Evolutionary conservation across 92 coral and sea anemone species (phyloP).

Genomic region (Heteractis magnifica): DNA sequence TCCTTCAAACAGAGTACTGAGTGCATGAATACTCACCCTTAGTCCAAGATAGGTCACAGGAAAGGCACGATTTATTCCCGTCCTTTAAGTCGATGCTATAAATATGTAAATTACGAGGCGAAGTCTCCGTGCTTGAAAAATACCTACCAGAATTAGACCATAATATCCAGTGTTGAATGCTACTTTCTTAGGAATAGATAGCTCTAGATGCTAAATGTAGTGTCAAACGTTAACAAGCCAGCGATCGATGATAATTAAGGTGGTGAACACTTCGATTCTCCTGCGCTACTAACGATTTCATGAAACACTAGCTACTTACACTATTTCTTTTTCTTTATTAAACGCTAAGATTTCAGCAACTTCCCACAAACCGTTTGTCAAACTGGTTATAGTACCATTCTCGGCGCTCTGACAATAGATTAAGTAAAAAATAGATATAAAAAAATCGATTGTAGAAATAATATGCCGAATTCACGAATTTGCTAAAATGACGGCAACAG

Average conservation of each 20-base stretch:
- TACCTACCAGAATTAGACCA: not conserved
- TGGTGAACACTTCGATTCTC: too few species aligned
- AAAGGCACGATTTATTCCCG: conserved; percentile 36
- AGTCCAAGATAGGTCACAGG: conserved; percentile 58
- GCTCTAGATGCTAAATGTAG: too few species aligned
- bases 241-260: too few species aligned
- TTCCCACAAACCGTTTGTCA: conserved; percentile 90
- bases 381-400: conserved; percentile 31
- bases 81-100: conserved; percentile 56
- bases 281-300: not conserved
- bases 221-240: too few species aligned
- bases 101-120: conserved; percentile 29
- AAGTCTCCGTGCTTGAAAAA: conserved; percentile 33
- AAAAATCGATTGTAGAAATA: not conserved
- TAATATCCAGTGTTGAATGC: not conserved
- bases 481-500: too few species aligned
- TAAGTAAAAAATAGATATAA: not conserved
- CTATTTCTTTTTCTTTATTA: conserved; percentile 57
- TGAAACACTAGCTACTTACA: conserved; percentile 49
- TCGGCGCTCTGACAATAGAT: conserved; percentile 38
- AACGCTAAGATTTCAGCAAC: conserved; percentile 65
- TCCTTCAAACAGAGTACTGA: not conserved
- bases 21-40: conserved; percentile 31
- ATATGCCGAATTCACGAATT: not conserved
- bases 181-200: not conserved